phyloP scores from a whole-genome alignment of 1,140 invertebrate genomes.

The Diploscapter pachys region DNA sequence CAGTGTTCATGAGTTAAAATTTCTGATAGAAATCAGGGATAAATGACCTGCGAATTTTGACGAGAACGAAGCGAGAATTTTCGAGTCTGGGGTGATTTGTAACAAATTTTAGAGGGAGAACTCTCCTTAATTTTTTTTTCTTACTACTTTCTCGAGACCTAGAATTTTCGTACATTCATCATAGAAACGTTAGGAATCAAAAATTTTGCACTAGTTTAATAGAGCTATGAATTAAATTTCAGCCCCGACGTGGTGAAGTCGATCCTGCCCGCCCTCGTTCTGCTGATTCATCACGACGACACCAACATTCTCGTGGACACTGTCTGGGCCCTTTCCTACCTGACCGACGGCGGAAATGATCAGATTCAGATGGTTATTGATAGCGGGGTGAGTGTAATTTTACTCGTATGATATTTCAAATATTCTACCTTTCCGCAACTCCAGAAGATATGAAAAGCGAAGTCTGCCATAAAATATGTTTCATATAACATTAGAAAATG shows the following conservation, averaged over 20 bases:
- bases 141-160: too few relatives aligned
- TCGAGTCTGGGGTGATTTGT: too few relatives aligned
- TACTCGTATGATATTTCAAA: background rate
- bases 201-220: too few relatives aligned
- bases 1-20: constrained; percentile 41
- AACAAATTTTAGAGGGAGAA: too few relatives aligned
- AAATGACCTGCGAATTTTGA: background rate
- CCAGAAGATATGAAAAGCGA: background rate
- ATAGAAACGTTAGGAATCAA: too few relatives aligned
- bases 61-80: too few relatives aligned
- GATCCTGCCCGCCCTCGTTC: constrained; percentile 84
- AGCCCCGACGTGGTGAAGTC: constrained; percentile 28
- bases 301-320: constrained; percentile 97
- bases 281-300: constrained; percentile 83
- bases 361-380: constrained; percentile 97
- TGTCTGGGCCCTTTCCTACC: constrained; percentile 96
- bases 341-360: constrained; percentile 95
- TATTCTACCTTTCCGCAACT: constrained; percentile 5
- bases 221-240: background rate
- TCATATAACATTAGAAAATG: too few relatives aligned
- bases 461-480: background rate
- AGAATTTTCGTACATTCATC: too few relatives aligned
- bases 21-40: background rate
- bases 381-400: constrained; percentile 67
- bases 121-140: too few relatives aligned